These are phyloP conservation scores for Xiphorhynchus erythropygius DNA, from an alignment of 2,797 vertebrate genomes.

Conservation along the genomic window DNA sequence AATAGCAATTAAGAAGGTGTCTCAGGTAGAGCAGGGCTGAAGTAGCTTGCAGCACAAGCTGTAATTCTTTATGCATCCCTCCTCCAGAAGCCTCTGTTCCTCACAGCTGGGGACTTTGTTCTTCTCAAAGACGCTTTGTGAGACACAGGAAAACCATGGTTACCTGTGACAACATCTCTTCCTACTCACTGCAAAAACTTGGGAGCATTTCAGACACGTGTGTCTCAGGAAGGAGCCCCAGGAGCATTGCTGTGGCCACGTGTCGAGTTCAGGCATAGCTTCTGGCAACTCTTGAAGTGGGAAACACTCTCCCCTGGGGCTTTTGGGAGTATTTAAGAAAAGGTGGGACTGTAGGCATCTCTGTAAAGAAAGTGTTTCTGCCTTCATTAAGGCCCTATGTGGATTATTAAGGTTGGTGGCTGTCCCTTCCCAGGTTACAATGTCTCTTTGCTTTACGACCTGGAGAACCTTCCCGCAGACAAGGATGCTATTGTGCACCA, in stretches of 20 bases:
- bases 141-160: constrained; percentile 69
- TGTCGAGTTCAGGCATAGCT: background rate
- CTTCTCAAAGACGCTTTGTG: constrained; percentile 22
- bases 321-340: background rate
- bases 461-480: constrained; percentile 89
- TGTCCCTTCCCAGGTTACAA: constrained; percentile 87
- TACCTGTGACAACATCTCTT: constrained; percentile 70
- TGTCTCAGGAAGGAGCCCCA: background rate
- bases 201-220: constrained; percentile 26
- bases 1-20: background rate
- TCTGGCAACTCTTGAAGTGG: background rate
- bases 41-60: constrained; percentile 1
- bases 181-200: constrained; percentile 56
- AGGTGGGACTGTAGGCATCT: background rate
- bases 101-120: constrained; percentile 41
- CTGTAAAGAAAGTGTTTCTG: background rate
- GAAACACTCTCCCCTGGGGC: background rate
- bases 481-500: constrained; percentile 92
- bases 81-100: constrained; percentile 8
- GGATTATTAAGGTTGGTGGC: background rate
- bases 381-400: background rate
- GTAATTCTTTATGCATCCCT: constrained; percentile 21
- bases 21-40: background rate
- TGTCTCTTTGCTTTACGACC: constrained; percentile 94
- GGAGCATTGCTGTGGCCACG: background rate